These are phyloP conservation scores for Tipula unca DNA, from an alignment of 2,888 invertebrate species.

Conservation along the genomic window DNA sequence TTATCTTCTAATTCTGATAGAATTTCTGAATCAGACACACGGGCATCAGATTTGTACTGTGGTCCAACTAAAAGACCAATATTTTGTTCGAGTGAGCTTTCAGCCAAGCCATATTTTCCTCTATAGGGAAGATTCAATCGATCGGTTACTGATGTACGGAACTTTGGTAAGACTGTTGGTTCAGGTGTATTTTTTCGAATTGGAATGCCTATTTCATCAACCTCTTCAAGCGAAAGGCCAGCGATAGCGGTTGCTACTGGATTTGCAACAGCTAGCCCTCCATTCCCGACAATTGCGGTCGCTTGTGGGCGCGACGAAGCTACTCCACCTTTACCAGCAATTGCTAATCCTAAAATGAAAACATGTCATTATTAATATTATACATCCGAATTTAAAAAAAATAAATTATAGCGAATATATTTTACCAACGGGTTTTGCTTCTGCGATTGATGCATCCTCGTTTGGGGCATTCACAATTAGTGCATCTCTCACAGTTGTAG, in stretches of 20 bases:
- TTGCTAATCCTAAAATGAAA: constrained; percentile 49
- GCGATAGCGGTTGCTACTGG: constrained; percentile 69
- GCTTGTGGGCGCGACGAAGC: constrained; percentile 64
- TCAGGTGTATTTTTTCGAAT: constrained; percentile 28
- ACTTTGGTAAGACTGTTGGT: not conserved
- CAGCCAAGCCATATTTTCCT: constrained; percentile 23
- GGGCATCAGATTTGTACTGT: constrained; percentile 20
- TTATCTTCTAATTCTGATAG: constrained; percentile 18
- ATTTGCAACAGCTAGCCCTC: constrained; percentile 59
- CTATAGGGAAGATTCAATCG: constrained; percentile 16
- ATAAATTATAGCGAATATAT: not conserved
- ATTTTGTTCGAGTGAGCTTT: constrained; percentile 15
- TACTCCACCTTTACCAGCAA: constrained; percentile 56
- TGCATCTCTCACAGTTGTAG: constrained; percentile 37
- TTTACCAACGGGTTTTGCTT: constrained; percentile 63
- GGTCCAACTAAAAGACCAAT: constrained; percentile 23
- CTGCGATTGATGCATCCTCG: constrained; percentile 57
- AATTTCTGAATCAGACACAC: constrained; percentile 1
- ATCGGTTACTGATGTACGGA: not conserved
- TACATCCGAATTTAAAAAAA: not conserved
- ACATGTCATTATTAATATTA: not conserved
- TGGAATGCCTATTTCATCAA: constrained; percentile 37
- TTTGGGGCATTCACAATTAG: constrained; percentile 47
- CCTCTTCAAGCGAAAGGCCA: constrained; percentile 47
- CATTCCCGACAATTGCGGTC: constrained; percentile 60